These are phyloP conservation scores for Echeneis naucrates DNA, from an alignment of 2,797 vertebrate species.

Conservation along the genomic window DNA sequence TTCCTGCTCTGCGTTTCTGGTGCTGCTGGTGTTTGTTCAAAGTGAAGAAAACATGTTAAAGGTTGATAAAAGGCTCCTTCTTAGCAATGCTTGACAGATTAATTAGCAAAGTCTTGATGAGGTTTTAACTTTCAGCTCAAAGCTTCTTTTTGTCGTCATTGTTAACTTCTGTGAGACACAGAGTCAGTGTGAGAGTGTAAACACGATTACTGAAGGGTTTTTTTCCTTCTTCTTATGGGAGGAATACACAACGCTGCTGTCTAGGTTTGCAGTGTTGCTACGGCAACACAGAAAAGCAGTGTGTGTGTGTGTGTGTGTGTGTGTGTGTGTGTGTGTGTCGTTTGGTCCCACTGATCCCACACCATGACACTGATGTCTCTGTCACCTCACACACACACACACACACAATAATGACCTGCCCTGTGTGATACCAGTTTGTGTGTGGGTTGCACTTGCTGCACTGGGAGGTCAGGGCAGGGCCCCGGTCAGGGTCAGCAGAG, in stretches of 20 bases:
- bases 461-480: constrained; percentile 45
- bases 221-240: not conserved
- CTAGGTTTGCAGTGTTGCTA: not conserved
- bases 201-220: not conserved
- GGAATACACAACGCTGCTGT: constrained; percentile 9
- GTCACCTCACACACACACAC: constrained; percentile 43
- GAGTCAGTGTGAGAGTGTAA: constrained; percentile 11
- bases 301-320: not conserved
- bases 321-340: constrained; percentile 13
- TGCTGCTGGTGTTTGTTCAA: not conserved
- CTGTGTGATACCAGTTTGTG: too few relatives aligned
- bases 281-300: not conserved
- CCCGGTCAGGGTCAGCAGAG: constrained; percentile 50
- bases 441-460: constrained; percentile 19
- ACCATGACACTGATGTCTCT: constrained; percentile 49
- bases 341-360: not conserved
- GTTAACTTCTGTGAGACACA: constrained; percentile 12
- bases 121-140: constrained; percentile 32
- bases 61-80: not conserved
- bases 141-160: constrained; percentile 18
- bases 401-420: too few relatives aligned
- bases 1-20: not conserved
- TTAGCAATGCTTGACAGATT: not conserved
- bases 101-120: constrained; percentile 24
- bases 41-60: constrained; percentile 3